Base-by-base conservation (phyloP, 2,113 vertebrate genomes). In the Eretmochelys imbricata region DNA sequence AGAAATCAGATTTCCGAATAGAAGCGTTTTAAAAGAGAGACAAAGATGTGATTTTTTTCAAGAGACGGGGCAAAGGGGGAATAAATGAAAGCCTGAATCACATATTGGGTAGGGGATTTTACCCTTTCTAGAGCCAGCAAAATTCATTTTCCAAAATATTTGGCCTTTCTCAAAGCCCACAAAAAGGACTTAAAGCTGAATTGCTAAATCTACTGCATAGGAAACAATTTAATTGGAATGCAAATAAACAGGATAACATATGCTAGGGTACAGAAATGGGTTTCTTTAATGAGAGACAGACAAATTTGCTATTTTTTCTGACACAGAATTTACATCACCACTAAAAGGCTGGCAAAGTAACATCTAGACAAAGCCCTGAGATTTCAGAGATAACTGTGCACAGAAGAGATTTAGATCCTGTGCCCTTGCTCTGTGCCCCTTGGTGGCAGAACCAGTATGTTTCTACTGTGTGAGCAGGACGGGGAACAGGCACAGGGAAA, bases 401-500 rank as follows among this genome's bases (percentile, higher is more conserved):
- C 6, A 82, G 50, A 16, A 90, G 25, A 82, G 69, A 75, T 20
- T 8, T n/a, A 29, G 16, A 4, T 81, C 48, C 81, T 91, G 46
- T 35, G 29, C 27, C 8, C n/a, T 82, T 89, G 65, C 79, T 80
- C 4, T 12, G 24, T 38, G n/a, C n/a, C 38, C 80, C 24, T 38
- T 25, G 35, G 22, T 38, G 27, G n/a, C 38, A 93, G 82, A 84
- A 81, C 27, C 83, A 53, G 5, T 13, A 24, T 42, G 13, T 65
- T 90, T 38, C 72, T 46, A 0, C 0, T n/a, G 11, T 38, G 78
- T 72, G 78, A 62, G 2, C 10, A 0, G 0, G 27, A 78, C 10
- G 5, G 2, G 29, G 13, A 86, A 81, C 1, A 0, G 35, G 7
- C 8, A 4, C 2, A 55, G 17, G 72, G 9, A 38, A 38, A 35